A percentile compares a stretch with the other conserved stretches of the same genome.
phyloP scores from a whole-genome alignment of 2,113 vertebrate genomes.

The Ammospiza nelsoni region DNA sequence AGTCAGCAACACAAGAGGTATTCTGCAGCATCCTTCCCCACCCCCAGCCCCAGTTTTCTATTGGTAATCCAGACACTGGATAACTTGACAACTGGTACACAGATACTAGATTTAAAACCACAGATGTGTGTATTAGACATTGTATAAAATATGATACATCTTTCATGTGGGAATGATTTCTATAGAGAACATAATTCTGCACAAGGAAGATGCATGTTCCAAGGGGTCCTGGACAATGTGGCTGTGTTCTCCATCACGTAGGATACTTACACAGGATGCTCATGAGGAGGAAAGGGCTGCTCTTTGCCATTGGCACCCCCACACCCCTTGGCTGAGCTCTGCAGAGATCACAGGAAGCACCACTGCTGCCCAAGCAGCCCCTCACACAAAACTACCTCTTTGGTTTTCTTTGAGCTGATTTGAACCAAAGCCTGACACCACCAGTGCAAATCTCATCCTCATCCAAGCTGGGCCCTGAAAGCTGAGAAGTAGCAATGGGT shows the following conservation, averaged over 20 bases:
- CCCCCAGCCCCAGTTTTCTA: not conserved
- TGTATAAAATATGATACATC: constrained; percentile 18
- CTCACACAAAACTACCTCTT: not conserved
- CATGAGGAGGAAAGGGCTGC: not conserved
- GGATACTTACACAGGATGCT: not conserved
- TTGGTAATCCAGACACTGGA: not conserved
- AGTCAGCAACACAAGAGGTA: not conserved
- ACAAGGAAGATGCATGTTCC: not conserved
- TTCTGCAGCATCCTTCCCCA: not conserved
- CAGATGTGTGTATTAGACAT: not conserved
- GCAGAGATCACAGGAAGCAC: constrained; percentile 46
- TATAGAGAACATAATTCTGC: not conserved
- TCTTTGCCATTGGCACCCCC: not conserved
- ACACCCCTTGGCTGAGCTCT: not conserved
- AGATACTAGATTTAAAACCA: constrained; percentile 31
- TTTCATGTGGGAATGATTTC: not conserved
- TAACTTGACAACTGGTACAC: constrained; percentile 17
- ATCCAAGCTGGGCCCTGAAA: not conserved
- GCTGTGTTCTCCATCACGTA: not conserved
- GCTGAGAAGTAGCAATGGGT: not conserved
- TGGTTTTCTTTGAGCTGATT: constrained; percentile 5
- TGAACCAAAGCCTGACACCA: not conserved
- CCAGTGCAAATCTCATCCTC: not conserved
- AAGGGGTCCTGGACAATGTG: not conserved
- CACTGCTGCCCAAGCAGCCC: not conserved